Evolutionary conservation across 2,113 vertebrate genomes (phyloP).

Genomic region (Pelobates fuscus): DNA sequence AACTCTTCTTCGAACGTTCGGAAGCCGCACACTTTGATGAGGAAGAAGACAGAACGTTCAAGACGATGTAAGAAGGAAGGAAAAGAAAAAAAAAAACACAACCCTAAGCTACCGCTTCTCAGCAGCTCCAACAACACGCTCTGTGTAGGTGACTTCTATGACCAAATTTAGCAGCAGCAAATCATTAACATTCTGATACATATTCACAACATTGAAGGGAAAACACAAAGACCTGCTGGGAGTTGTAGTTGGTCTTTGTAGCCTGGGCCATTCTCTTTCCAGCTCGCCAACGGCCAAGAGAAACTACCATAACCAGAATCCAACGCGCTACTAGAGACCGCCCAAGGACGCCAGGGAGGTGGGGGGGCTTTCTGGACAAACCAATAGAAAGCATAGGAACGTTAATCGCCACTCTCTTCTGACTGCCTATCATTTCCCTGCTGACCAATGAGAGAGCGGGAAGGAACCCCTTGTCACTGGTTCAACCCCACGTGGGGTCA

Average conservation of each 20-base stretch:
- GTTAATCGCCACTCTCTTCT: conserved; percentile 65
- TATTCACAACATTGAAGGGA: conserved; percentile 69
- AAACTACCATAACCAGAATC: conserved; percentile 66
- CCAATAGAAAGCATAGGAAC: conserved; percentile 67
- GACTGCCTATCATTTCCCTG: conserved; percentile 69
- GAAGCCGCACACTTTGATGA: conserved; percentile 8
- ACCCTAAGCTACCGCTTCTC: conserved; percentile 56
- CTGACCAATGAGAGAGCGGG: conserved; percentile 66
- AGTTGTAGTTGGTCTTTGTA: conserved; percentile 56
- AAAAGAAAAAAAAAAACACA: conserved; percentile 53
- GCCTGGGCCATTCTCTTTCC: accelerated
- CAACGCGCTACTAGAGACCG: conserved; percentile 43
- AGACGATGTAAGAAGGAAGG: not conserved
- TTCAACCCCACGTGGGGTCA: conserved; percentile 71
- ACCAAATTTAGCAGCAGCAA: conserved; percentile 79
- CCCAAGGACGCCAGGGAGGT: conserved; percentile 48
- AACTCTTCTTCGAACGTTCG: conserved; percentile 49
- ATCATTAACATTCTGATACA: conserved; percentile 85
- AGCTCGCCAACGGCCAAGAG: accelerated
- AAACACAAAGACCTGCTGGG: conserved; percentile 60
- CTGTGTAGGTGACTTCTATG: conserved; percentile 79
- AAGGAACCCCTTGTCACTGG: not conserved
- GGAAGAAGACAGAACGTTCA: not conserved
- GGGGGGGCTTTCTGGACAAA: conserved; percentile 46
- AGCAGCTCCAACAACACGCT: conserved; percentile 71